phyloP scores from a whole-genome alignment of 1,140 invertebrate species.

The Plodia interpunctella region DNA sequence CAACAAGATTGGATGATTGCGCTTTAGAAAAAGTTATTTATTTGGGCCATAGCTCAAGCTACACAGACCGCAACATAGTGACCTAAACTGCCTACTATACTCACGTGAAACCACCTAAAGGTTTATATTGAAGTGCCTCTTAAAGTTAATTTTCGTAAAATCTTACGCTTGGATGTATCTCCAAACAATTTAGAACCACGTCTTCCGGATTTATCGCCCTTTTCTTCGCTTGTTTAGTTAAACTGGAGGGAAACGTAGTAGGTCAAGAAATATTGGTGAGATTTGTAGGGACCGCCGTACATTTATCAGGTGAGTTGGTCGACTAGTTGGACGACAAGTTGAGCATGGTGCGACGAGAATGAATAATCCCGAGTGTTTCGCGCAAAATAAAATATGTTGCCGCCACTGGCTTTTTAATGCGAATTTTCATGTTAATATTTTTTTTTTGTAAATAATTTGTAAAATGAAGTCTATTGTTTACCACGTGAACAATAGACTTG shows the following conservation, averaged over 20 bases:
- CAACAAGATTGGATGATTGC: too few relatives aligned
- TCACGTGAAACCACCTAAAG: constrained; percentile 48
- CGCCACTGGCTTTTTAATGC: constrained; percentile 36
- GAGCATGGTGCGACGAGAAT: constrained; percentile 36
- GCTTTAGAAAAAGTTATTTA: too few relatives aligned
- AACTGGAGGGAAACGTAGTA: constrained; percentile 22
- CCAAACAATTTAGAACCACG: constrained; percentile 15
- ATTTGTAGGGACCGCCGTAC: constrained; percentile 31
- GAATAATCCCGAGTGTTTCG: constrained; percentile 49
- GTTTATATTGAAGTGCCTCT: constrained; percentile 59
- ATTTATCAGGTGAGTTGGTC: constrained; percentile 21
- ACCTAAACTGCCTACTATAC: constrained; percentile 38
- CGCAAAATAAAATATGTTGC: constrained; percentile 64
- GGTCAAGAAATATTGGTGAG: constrained; percentile 37
- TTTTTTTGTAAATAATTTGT: constrained; percentile 26
- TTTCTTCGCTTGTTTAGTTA: constrained; percentile 17
- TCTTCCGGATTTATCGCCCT: constrained; percentile 1
- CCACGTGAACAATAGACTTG: too few relatives aligned
- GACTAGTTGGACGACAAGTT: constrained; percentile 34
- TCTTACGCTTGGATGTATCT: constrained; percentile 43
- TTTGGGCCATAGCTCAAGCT: not conserved
- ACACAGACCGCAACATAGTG: constrained; percentile 27
- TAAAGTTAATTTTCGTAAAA: constrained; percentile 70
- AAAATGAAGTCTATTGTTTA: constrained; percentile 16
- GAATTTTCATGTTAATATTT: constrained; percentile 34